phyloP scores from a whole-genome alignment of 2,888 invertebrate species.

The Platynereis dumerilii region DNA sequence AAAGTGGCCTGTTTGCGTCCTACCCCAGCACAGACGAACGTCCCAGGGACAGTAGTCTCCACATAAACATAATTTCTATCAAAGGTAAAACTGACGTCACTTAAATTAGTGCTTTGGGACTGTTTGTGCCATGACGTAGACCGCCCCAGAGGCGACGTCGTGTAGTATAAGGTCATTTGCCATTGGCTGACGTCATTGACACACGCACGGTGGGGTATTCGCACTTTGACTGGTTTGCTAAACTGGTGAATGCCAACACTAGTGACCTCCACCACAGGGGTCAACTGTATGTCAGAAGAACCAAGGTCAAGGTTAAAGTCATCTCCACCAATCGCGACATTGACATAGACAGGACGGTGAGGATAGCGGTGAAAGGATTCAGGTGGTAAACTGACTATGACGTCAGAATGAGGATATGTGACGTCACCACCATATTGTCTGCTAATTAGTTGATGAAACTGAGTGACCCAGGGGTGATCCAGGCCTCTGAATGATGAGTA shows the following conservation, averaged over 20 bases:
- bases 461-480: too few relatives aligned
- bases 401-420: constrained; percentile 7
- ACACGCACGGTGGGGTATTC: neutral
- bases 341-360: neutral
- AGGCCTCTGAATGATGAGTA: too few relatives aligned
- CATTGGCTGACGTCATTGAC: neutral
- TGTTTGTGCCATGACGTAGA: neutral
- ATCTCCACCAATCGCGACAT: neutral
- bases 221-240: neutral
- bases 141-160: neutral
- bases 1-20: neutral
- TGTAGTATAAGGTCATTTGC: neutral
- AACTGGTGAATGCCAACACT: neutral
- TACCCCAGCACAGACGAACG: constrained; percentile 1
- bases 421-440: constrained; percentile 2
- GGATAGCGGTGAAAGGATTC: neutral
- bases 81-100: neutral
- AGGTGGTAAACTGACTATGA: constrained; percentile 1
- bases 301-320: neutral
- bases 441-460: too few relatives aligned
- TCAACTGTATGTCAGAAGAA: neutral
- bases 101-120: too few relatives aligned
- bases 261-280: constrained; percentile 6
- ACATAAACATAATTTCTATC: constrained; percentile 1
- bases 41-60: neutral